Evolutionary conservation across 2,888 invertebrate species (phyloP).

Genomic region (Caradrina kadenii): DNA sequence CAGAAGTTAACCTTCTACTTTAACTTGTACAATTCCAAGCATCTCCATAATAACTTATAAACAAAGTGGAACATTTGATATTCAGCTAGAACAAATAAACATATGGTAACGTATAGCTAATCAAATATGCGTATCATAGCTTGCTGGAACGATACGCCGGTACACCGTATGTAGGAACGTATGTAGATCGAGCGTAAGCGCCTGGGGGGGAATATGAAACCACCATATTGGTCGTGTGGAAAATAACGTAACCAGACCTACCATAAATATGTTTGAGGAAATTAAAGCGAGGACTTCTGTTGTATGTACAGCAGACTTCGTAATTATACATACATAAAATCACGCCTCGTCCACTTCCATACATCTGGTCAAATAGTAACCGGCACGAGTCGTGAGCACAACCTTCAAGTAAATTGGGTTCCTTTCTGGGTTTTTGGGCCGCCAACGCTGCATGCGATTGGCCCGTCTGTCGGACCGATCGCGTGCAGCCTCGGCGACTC

Average conservation of each 20-base stretch:
- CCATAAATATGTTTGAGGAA: not conserved
- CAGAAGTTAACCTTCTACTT: not conserved
- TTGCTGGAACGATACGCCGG: conserved; percentile 7
- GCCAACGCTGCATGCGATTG: no score
- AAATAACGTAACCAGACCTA: conserved; percentile 7
- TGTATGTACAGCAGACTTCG: not conserved
- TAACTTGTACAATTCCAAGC: not conserved
- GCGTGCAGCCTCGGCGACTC: no score
- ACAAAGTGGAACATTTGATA: conserved; percentile 30
- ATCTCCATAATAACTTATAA: conserved; percentile 1
- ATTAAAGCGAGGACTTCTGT: conserved; percentile 1
- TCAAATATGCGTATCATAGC: conserved; percentile 38
- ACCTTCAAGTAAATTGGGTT: no score
- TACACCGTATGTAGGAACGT: not conserved
- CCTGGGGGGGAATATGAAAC: conserved; percentile 15
- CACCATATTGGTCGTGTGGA: conserved; percentile 9
- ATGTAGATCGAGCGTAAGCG: conserved; percentile 2
- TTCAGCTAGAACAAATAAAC: conserved; percentile 33
- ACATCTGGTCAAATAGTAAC: no score
- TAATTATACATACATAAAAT: no score
- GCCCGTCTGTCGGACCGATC: no score
- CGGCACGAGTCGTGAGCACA: no score
- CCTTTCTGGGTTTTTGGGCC: no score
- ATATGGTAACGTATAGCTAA: conserved; percentile 17
- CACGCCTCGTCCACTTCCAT: no score